Evolutionary conservation across 1,140 invertebrate species (phyloP).

Genomic region (Drosophila subobscura): DNA sequence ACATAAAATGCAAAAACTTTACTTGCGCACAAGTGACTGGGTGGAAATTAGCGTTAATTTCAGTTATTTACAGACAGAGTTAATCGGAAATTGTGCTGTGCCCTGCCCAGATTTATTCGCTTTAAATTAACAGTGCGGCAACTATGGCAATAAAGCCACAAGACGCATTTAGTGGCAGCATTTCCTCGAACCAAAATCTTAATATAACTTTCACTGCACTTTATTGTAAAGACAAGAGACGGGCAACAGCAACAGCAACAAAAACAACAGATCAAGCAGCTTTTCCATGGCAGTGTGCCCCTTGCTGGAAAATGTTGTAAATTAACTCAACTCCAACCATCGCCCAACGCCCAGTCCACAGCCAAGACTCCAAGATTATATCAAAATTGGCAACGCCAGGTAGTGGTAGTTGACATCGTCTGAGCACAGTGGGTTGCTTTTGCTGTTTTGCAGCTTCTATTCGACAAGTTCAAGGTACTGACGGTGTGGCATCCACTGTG

Average conservation of each 20-base stretch:
- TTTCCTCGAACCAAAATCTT: conserved; percentile 3
- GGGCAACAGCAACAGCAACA: conserved; percentile 4
- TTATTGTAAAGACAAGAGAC: conserved; percentile 4
- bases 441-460: neutral
- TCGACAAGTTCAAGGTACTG: neutral
- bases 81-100: too few species aligned
- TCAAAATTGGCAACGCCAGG: conserved; percentile 37
- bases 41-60: too few species aligned
- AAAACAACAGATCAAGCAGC: conserved; percentile 15
- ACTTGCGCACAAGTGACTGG: neutral
- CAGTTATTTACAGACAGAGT: too few species aligned
- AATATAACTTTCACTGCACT: conserved; percentile 31
- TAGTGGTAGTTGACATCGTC: conserved; percentile 30
- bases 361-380: conserved; percentile 15
- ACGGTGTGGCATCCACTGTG: too few species aligned
- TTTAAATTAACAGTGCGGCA: neutral
- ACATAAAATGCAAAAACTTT: conserved; percentile 11
- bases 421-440: neutral
- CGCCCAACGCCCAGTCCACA: neutral
- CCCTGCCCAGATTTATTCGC: too few species aligned
- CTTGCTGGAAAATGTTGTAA: conserved; percentile 33
- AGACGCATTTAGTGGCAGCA: neutral
- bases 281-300: conserved; percentile 10
- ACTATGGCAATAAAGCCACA: neutral
- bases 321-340: conserved; percentile 23